A percentile compares a stretch with the other conserved stretches of the same genome.
Conservation (phyloP, 2,888 invertebrate species). For the Lasioglossum zephyrum region DNA sequence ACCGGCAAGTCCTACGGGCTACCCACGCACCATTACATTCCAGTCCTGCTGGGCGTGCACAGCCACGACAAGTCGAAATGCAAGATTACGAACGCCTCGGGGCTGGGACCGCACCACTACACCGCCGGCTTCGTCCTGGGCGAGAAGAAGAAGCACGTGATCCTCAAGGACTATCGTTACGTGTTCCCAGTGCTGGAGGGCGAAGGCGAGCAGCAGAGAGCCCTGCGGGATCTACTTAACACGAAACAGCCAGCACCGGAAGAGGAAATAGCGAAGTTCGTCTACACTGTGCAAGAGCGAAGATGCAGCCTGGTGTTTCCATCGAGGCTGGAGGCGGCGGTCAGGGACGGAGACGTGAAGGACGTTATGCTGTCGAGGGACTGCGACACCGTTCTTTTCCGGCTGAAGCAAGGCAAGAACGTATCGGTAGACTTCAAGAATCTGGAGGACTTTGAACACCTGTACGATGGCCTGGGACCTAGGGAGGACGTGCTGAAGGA, state of each 20-base stretch:
- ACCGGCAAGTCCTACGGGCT: conserved; percentile 91
- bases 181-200: conserved; percentile 90
- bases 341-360: conserved; percentile 90
- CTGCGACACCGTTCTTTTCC: conserved; percentile 90
- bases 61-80: conserved; percentile 86
- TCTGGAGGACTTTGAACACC: conserved; percentile 86
- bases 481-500: conserved; percentile 88
- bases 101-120: conserved; percentile 87
- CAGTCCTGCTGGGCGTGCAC: conserved; percentile 87
- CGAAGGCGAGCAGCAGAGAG: conserved; percentile 88
- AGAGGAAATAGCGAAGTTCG: conserved; percentile 87
- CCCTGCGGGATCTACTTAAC: conserved; percentile 87
- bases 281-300: conserved; percentile 91
- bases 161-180: conserved; percentile 90
- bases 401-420: conserved; percentile 90
- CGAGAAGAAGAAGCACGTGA: conserved; percentile 89
- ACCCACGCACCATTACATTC: conserved; percentile 92
- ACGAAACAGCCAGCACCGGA: conserved; percentile 85
- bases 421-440: conserved; percentile 90
- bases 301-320: conserved; percentile 91
- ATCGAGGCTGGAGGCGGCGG: conserved; percentile 90
- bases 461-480: conserved; percentile 90
- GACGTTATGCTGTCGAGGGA: conserved; percentile 92
- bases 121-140: conserved; percentile 86
- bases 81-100: conserved; percentile 88